Percentiles rank a stretch among this genome's conserved stretches.
phyloP scores from a whole-genome alignment of 2,888 invertebrate genomes.

The Chrysolina haemoptera region DNA sequence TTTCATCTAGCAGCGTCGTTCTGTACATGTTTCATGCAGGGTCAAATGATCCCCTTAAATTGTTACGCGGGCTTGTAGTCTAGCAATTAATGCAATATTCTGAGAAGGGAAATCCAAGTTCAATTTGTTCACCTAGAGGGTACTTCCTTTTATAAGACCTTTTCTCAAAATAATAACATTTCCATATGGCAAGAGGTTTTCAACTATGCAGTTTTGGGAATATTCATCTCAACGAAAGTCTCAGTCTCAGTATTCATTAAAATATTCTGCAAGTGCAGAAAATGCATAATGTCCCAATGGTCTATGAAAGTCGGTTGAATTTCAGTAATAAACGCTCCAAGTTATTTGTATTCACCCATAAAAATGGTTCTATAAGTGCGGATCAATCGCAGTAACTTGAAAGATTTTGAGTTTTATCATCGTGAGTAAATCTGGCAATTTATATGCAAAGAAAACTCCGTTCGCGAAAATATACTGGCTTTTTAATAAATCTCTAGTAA shows the following conservation, averaged over 20 bases:
- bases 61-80: too few relatives aligned
- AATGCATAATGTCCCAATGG: slow-evolving; percentile 24
- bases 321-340: slow-evolving; percentile 29
- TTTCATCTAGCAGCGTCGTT: too few relatives aligned
- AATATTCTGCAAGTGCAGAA: slow-evolving; percentile 33
- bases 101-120: too few relatives aligned
- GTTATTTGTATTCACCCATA: slow-evolving; percentile 31
- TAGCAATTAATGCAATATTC: too few relatives aligned
- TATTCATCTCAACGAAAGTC: slow-evolving; percentile 12
- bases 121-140: too few relatives aligned
- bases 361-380: slow-evolving; percentile 24
- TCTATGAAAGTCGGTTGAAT: slow-evolving; percentile 25
- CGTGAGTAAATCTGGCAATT: slow-evolving; percentile 30
- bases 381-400: slow-evolving; percentile 37
- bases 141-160: too few relatives aligned
- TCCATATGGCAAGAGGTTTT: neutral
- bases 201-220: neutral
- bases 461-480: neutral
- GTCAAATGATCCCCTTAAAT: too few relatives aligned
- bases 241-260: slow-evolving; percentile 28
- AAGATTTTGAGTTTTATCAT: slow-evolving; percentile 35
- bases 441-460: slow-evolving; percentile 29
- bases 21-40: too few relatives aligned
- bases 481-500: neutral
- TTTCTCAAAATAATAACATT: too few relatives aligned